These are phyloP conservation scores for Adoxophyes honmai DNA, from an alignment of 1,140 invertebrate genomes.

Conservation along the genomic window DNA sequence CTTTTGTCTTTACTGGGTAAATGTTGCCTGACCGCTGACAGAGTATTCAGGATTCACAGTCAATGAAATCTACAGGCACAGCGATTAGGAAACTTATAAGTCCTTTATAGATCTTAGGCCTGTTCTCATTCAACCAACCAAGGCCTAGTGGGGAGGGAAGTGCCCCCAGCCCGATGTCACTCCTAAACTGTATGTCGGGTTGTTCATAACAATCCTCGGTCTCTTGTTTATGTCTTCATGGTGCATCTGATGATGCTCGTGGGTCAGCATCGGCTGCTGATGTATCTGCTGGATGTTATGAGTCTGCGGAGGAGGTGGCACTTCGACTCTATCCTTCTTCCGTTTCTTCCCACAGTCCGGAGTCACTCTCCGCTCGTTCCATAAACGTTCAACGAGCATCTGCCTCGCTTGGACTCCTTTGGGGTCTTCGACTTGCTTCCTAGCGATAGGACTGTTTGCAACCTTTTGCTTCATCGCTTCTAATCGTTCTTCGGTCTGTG, in stretches of 20 bases:
- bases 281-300: not conserved
- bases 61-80: no score
- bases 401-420: constrained; percentile 37
- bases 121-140: no score
- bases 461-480: constrained; percentile 66
- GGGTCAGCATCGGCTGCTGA: constrained; percentile 19
- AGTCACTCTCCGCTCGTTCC: constrained; percentile 47
- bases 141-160: constrained; percentile 50
- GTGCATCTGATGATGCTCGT: constrained; percentile 1
- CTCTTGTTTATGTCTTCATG: constrained; percentile 46
- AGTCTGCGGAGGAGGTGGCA: not conserved
- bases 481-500: constrained; percentile 51
- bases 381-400: constrained; percentile 46
- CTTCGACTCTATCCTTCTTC: constrained; percentile 51
- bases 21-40: no score
- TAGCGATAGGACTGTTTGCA: constrained; percentile 47
- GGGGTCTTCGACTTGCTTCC: constrained; percentile 46
- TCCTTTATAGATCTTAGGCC: no score
- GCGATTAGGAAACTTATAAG: no score
- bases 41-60: no score
- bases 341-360: constrained; percentile 35
- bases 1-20: no score
- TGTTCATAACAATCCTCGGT: constrained; percentile 32
- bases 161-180: constrained; percentile 52
- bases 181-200: constrained; percentile 42